Percentiles rank a stretch among this genome's conserved stretches.
Evolutionary conservation across 2,888 invertebrate genomes (phyloP).

Genomic region (Bellardia bayeri): DNA sequence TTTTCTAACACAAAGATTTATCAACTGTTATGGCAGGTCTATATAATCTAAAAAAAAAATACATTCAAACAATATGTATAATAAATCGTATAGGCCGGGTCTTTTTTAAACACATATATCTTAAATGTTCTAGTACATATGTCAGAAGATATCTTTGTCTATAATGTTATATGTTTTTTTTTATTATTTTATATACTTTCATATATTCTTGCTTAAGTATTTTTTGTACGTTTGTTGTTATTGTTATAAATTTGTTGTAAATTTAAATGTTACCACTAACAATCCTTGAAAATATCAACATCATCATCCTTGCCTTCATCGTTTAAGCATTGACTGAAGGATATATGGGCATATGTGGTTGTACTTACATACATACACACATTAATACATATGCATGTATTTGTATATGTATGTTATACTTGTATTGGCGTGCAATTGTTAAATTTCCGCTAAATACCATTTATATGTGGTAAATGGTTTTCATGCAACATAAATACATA

Average conservation of each 20-base stretch:
- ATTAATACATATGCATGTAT: neutral
- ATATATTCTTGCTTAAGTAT: neutral
- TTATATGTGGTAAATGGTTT: slow-evolving; percentile 49
- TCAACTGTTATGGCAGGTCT: slow-evolving; percentile 56
- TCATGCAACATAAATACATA: slow-evolving; percentile 16
- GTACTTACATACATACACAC: neutral
- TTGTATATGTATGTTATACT: slow-evolving; percentile 21
- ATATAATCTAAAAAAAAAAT: slow-evolving; percentile 17
- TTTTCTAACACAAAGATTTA: slow-evolving; percentile 47
- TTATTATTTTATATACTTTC: slow-evolving; percentile 1
- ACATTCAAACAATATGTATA: neutral
- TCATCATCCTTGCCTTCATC: slow-evolving; percentile 20
- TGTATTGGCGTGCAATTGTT: slow-evolving; percentile 56
- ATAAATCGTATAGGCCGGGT: slow-evolving; percentile 23
- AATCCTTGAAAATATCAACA: slow-evolving; percentile 52
- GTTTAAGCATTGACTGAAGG: slow-evolving; percentile 30
- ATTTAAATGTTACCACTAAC: slow-evolving; percentile 42
- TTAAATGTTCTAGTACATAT: neutral
- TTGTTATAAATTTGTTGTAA: slow-evolving; percentile 48
- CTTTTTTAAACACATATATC: neutral
- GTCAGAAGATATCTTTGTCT: neutral
- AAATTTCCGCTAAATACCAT: slow-evolving; percentile 64
- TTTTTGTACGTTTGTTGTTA: slow-evolving; percentile 1
- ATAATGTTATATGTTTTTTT: neutral
- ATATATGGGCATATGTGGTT: slow-evolving; percentile 25